A percentile compares a stretch with the other conserved stretches of the same genome.
phyloP scores from a whole-genome alignment of 2,113 vertebrate species.

The Empidonax traillii region DNA sequence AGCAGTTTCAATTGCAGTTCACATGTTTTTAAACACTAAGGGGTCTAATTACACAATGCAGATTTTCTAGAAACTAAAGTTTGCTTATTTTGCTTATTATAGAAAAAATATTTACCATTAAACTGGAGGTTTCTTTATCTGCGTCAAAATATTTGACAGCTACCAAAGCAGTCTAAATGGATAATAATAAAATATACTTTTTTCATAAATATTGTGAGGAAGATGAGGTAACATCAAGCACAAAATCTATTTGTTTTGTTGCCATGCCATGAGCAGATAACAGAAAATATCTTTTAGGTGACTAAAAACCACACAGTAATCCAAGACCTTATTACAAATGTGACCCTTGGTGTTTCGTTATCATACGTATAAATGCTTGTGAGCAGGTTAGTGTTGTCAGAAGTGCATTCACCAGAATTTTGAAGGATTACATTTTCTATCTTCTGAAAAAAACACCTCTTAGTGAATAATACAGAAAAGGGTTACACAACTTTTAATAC shows the following conservation, averaged over 20 bases:
- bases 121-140: not conserved
- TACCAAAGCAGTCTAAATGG: not conserved
- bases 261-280: not conserved
- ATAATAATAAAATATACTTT: not conserved
- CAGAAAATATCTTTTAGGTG: not conserved
- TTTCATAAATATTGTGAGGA: not conserved
- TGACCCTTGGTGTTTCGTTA: not conserved
- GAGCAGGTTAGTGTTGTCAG: not conserved
- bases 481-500: not conserved
- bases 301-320: not conserved
- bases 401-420: not conserved
- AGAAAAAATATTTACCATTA: not conserved
- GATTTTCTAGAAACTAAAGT: not conserved
- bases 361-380: not conserved
- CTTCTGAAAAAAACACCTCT: not conserved
- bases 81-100: not conserved
- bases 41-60: not conserved
- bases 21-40: not conserved
- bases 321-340: not conserved
- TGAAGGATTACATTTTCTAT: slow-evolving; percentile 1
- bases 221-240: not conserved
- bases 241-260: not conserved
- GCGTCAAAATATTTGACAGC: not conserved
- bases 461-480: not conserved
- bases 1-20: not conserved